Conservation (phyloP, 1,140 invertebrate species). For the Lucilia sericata region DNA sequence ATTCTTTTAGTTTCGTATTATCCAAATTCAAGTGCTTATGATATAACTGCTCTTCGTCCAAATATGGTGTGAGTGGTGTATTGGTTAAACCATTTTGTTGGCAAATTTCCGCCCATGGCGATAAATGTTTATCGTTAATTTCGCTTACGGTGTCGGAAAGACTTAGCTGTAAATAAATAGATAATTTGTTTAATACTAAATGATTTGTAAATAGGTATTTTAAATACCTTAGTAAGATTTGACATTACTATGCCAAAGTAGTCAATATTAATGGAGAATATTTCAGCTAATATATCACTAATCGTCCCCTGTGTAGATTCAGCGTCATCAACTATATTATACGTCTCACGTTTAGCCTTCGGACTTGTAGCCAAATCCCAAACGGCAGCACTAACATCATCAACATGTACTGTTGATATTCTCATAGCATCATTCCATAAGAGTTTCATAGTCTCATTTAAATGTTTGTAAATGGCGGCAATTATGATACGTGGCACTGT, state of each 20-base stretch:
- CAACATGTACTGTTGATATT: conserved; percentile 90
- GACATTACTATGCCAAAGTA: conserved; percentile 86
- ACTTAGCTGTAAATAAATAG: conserved; percentile 71
- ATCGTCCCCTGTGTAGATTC: conserved; percentile 86
- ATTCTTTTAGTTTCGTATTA: conserved; percentile 74
- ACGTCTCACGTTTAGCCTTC: conserved; percentile 74
- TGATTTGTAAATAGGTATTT: no score
- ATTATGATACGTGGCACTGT: conserved; percentile 85
- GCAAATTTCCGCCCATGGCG: conserved; percentile 89
- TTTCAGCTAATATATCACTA: conserved; percentile 81
- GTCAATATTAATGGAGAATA: conserved; percentile 89
- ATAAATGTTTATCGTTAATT: conserved; percentile 92
- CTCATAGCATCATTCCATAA: conserved; percentile 87
- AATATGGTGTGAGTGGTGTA: conserved; percentile 88
- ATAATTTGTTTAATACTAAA: no score
- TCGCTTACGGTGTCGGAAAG: conserved; percentile 85
- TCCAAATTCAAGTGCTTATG: conserved; percentile 84
- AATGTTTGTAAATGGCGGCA: conserved; percentile 88
- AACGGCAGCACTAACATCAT: conserved; percentile 83
- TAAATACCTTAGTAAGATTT: conserved; percentile 79
- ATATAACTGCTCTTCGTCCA: conserved; percentile 83
- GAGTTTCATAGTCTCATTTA: conserved; percentile 91
- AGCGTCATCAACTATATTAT: conserved; percentile 86
- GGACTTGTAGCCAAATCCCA: conserved; percentile 71
- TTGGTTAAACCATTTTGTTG: conserved; percentile 80